These are phyloP conservation scores for Rattus norvegicus DNA, from an alignment of 2,113 vertebrate genomes.

Conservation along the genomic window GRCr8 NC_086027.1:60663501-60664000, in stretches of 20 bases:
- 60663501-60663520: not conserved
- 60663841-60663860: constrained; percentile 50
- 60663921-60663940: constrained; percentile 36
- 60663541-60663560: not conserved
- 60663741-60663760: constrained; percentile 19
- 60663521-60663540: not conserved
- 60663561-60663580: constrained; percentile 31
- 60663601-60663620: not conserved
- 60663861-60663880: not conserved
- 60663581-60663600: not conserved
- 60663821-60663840: not conserved
- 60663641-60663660: constrained; percentile 6
- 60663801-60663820: not conserved
- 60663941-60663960: not conserved
- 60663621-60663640: not conserved
- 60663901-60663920: constrained; percentile 38
- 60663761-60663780: constrained; percentile 45
- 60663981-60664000: constrained; percentile 58
- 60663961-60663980: constrained; percentile 25
- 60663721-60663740: not conserved
- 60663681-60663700: not conserved
- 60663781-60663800: not conserved
- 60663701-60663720: not conserved
- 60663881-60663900: not conserved
- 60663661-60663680: constrained; percentile 43